Percentiles rank a stretch among this genome's conserved stretches.
phyloP scores from a whole-genome alignment of 1,140 invertebrate genomes.

The Lepidurus apus region DNA sequence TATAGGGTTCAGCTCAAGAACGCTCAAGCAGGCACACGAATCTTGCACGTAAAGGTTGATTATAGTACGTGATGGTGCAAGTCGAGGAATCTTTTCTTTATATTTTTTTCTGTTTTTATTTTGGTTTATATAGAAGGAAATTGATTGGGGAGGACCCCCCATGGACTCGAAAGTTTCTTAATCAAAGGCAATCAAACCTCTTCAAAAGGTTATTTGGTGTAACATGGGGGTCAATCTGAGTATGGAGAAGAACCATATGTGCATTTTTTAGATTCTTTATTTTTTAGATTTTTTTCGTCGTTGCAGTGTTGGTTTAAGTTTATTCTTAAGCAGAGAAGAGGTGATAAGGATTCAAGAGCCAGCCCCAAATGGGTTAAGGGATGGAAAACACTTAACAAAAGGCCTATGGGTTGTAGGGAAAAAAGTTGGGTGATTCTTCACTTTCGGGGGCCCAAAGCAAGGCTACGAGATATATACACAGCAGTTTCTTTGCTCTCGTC shows the following conservation, averaged over 20 bases:
- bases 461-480: neutral
- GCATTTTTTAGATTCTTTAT: neutral
- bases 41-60: neutral
- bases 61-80: neutral
- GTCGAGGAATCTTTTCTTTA: constrained; percentile 1
- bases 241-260: constrained; percentile 5
- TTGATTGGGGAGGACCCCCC: neutral
- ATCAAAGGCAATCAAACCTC: constrained; percentile 4
- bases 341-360: constrained; percentile 13
- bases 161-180: neutral
- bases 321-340: neutral
- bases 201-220: constrained; percentile 9
- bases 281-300: neutral
- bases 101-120: too few species aligned
- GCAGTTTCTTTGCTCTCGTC: neutral
- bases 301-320: neutral
- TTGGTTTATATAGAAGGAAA: too few species aligned
- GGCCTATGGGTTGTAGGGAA: neutral
- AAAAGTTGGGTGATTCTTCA: neutral
- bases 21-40: neutral
- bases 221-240: neutral
- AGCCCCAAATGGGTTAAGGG: neutral
- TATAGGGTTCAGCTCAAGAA: neutral
- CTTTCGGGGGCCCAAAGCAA: neutral
- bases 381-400: constrained; percentile 12